Base-by-base conservation (phyloP, 1,140 invertebrate genomes). In the Drosophila tani region DNA sequence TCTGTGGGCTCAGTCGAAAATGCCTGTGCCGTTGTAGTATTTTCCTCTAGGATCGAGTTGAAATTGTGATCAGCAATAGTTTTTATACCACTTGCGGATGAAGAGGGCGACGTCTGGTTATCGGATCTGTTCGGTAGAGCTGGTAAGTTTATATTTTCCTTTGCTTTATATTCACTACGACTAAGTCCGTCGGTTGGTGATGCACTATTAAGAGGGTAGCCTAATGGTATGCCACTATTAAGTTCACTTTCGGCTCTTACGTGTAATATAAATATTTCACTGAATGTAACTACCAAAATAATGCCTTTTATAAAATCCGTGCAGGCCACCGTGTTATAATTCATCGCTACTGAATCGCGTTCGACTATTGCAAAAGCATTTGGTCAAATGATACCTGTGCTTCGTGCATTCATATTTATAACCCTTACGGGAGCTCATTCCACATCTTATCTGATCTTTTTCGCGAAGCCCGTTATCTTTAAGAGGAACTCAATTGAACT, bases 361-460 rank as follows among this genome's bases (percentile, higher is more conserved):
- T 17, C 38, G 67, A 73, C 14, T 43, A 43, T 43, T 41, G 57
- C 35, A 50, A 47, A 60, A 32, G 19, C 45, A 47, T 50, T 71
- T 35, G 45, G 12, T 21, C n/a, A 73, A 76, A 51, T 78, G 66
- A 62, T 70, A 32, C 50, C 56, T 35, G 38, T n/a, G 27, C 35
- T 17, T 17, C 15, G 63, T 55, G 73, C 73, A 59, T 38, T 59
- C 40, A 56, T 51, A 59, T 68, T 77, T 77, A 77, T 77, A 77
- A 66, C 19, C 24, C 17, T 17, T 27, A 27, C n/a, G 5, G 17
- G 40, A 55, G 63, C 74, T 47, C 47, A 35, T 45, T 68, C 41
- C 15, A 17, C 63, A 21, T 76, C 49, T 77, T 77, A 77, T 77
- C 75, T 27, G 27, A 56, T 60, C 29, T 76, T 53, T 45, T 59